Conservation (phyloP, 1,140 invertebrate genomes). For the Bombus consobrinus region DNA sequence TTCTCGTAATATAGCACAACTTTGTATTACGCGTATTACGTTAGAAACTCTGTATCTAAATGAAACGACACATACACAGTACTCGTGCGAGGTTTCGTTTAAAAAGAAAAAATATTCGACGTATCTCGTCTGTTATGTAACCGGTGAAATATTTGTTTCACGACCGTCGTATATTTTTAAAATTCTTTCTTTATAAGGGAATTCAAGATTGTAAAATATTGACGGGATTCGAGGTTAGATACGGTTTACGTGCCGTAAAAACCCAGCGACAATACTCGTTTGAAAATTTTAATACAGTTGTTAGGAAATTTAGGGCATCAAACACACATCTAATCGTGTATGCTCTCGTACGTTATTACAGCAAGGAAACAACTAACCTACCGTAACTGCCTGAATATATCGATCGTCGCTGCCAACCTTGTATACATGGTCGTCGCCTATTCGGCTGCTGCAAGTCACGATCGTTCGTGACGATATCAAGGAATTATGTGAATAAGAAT, state of each 20-base stretch:
- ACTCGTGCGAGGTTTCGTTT: neutral
- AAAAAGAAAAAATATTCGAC: neutral
- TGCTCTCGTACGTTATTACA: constrained; percentile 19
- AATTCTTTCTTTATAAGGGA: neutral
- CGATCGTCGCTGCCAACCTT: constrained; percentile 21
- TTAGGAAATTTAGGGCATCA: constrained; percentile 30
- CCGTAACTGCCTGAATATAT: constrained; percentile 30
- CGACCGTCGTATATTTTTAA: neutral
- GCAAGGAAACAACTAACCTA: constrained; percentile 47
- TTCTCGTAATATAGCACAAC: neutral
- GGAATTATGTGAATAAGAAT: neutral
- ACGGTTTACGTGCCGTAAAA: too few species aligned
- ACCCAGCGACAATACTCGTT: neutral
- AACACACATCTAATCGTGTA: constrained; percentile 3
- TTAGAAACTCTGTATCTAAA: too few species aligned
- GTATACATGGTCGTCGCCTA: neutral
- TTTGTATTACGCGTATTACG: too few species aligned
- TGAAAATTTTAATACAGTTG: constrained; percentile 15
- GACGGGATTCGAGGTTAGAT: neutral
- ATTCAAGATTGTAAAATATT: neutral
- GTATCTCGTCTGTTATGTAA: neutral
- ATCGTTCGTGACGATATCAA: constrained; percentile 17
- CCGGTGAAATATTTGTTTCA: neutral
- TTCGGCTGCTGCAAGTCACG: neutral
- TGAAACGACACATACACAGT: neutral